Conservation (phyloP, 2,888 invertebrate species). For the Anthoptus insignis region DNA sequence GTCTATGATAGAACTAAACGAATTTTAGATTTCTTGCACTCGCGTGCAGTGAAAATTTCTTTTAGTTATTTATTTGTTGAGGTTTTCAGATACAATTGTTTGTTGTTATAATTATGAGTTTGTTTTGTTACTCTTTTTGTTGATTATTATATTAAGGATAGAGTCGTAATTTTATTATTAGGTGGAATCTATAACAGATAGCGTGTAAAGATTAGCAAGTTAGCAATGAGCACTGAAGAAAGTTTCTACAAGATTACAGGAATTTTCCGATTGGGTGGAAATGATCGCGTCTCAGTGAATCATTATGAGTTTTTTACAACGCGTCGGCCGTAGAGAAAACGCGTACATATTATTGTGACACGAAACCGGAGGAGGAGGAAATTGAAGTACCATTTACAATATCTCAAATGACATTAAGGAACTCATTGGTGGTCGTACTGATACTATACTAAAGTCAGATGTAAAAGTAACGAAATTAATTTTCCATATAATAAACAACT, state of each 20-base stretch:
- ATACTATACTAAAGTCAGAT: not conserved
- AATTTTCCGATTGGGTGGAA: slow-evolving; percentile 85
- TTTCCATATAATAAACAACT: not conserved
- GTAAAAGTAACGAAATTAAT: not conserved
- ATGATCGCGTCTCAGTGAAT: slow-evolving; percentile 79
- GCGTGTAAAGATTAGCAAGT: slow-evolving; percentile 64
- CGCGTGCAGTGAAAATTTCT: too few relatives aligned
- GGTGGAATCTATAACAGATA: too few relatives aligned
- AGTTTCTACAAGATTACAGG: slow-evolving; percentile 78
- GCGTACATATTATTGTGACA: slow-evolving; percentile 50
- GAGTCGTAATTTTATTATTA: too few relatives aligned
- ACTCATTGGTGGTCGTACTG: slow-evolving; percentile 16
- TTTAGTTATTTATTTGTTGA: too few relatives aligned
- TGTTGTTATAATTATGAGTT: too few relatives aligned
- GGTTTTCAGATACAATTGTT: too few relatives aligned
- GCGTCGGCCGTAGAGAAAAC: slow-evolving; percentile 69
- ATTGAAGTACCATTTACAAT: slow-evolving; percentile 40
- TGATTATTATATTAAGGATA: too few relatives aligned
- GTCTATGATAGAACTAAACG: too few relatives aligned
- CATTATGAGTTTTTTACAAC: slow-evolving; percentile 74
- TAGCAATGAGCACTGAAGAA: slow-evolving; percentile 73
- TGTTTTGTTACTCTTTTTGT: too few relatives aligned
- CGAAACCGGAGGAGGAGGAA: slow-evolving; percentile 43
- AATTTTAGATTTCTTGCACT: too few relatives aligned
- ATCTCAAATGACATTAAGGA: slow-evolving; percentile 29